Evolutionary conservation across 2,113 vertebrate genomes (phyloP), one percentile per base, ranked within the genome.

Genomic region (Rhea pennata): DNA sequence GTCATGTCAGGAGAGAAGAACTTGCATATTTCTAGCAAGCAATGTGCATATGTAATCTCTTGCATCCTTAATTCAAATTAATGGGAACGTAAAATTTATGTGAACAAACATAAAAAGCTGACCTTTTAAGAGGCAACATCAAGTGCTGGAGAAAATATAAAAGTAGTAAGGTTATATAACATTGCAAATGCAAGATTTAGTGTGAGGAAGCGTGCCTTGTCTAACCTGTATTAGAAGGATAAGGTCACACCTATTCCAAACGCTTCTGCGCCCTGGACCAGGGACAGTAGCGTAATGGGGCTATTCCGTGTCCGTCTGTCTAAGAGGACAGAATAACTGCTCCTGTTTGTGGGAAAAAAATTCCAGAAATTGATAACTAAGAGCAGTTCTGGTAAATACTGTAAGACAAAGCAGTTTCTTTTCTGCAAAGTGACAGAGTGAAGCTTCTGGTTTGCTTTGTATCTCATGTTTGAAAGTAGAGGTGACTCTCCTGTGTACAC

Each of bases 401-500:
- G 5, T 15, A 26, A 92, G 65, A 74, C 72, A 78, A 74, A 89
- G 53, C 87, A 36, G 16, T 88, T 90, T 88, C 22, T 82, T 10
- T 36, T 95, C 50, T 76, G 77, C 65, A 87, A 91, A 73, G 72
- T 61, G 73, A 14, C 26, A 31, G 46, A 82, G 56, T 53, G 74
- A 94, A 84, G 92, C 88, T 85, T 93, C 44, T 91, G 33, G 20
- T 92, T 70, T 58, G 66, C 66, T 88, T 94, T 96, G 76, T 44
- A 40, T 92, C 61, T 76, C 77, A 21, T 27, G 36, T 58, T 72
- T 27, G 73, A 48, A 74, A 80, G 59, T n/a, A 36, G 65, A 73
- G 54, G 40, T 33, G 36, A 83, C 58, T 66, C 66, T 67, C 5
- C 26, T 64, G 23, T 51, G 50, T 81, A 33, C 46, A 27, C 69